Base-by-base conservation (phyloP, 2,113 vertebrate species). In the Mormyrus iriodes region DNA sequence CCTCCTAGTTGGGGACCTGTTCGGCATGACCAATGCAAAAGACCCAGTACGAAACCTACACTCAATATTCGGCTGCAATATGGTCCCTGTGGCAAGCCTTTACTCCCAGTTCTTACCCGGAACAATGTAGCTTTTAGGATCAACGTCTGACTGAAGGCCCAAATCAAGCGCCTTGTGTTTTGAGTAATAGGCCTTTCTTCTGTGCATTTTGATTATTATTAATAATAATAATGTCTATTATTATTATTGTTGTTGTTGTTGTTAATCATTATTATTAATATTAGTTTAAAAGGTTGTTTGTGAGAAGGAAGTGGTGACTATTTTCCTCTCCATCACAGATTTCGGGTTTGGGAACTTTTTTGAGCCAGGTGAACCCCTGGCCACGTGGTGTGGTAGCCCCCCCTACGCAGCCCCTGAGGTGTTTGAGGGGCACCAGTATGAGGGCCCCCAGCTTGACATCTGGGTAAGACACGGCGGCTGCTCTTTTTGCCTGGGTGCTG, bases 271-370 rank as follows among this genome's bases (percentile, higher is more conserved):
- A 55, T 21, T 15, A 55, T 19, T 52, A 15, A 53, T 53, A 17
- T 24, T 58, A 6, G 55, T 9, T 27, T 1, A 73, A 13, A 10
- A 10, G 31, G 65, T 35, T 12, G n/a, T 73, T 73, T 73, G 1
- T 2, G n/a, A 27, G 65, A 73, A 73, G 65, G 31, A 31, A 35
- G 65, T 15, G 12, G 27, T 73, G 55, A 53, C 8, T 13, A 1
- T 35, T 21, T 24, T 89, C 21, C 65, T 31, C 21, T 52, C 35
- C 58, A 21, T 58, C 94, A 88, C 94, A 99, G 98, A 99, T 95
- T 99, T 99, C 94, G 98, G 98, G 90, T 99, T 99, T 92, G 98
- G 98, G 89, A 99, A 99, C 94, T 99, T 99, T 96, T 99, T 98
- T 93, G 96, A 97, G 95, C 96, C 94, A 0, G 98, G 98, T 17